Percentiles rank a stretch among this genome's conserved stretches.
Evolutionary conservation across 2,888 invertebrate genomes (phyloP).

Genomic region (Epirrhoe tristata): DNA sequence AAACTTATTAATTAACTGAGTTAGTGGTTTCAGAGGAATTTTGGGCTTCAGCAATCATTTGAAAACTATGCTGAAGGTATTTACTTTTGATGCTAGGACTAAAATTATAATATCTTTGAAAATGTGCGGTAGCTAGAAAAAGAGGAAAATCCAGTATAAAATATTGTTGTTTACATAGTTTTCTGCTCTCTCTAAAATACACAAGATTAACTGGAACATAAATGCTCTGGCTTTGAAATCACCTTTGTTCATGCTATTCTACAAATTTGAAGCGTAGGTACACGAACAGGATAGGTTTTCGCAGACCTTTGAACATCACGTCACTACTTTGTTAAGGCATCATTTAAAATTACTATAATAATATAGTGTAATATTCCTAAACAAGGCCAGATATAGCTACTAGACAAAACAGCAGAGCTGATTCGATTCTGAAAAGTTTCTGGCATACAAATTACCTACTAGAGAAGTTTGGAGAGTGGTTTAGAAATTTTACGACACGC

Average conservation of each 20-base stretch:
- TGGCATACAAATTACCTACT: constrained; percentile 27
- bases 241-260: constrained; percentile 20
- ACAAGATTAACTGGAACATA: constrained; percentile 22
- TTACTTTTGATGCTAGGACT: not conserved
- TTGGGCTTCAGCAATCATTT: not conserved
- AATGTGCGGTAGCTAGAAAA: not conserved
- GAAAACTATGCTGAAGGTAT: too few relatives aligned
- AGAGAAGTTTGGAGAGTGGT: constrained; percentile 26
- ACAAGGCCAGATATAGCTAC: not conserved
- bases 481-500: constrained; percentile 36
- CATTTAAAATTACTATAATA: not conserved
- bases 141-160: constrained; percentile 4
- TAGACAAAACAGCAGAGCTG: constrained; percentile 2
- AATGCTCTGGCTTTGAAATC: constrained; percentile 24
- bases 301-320: constrained; percentile 3
- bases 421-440: constrained; percentile 9
- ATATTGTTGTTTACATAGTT: constrained; percentile 10
- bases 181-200: constrained; percentile 11
- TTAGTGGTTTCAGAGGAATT: constrained; percentile 11
- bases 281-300: constrained; percentile 3
- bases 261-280: constrained; percentile 11
- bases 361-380: not conserved
- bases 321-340: not conserved
- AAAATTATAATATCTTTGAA: not conserved
- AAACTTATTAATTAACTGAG: constrained; percentile 17